A percentile compares a stretch with the other conserved stretches of the same genome.
These are phyloP conservation scores for Pristionchus maxplancki DNA, from an alignment of 2,888 invertebrate species.

Conservation along the genomic window DNA sequence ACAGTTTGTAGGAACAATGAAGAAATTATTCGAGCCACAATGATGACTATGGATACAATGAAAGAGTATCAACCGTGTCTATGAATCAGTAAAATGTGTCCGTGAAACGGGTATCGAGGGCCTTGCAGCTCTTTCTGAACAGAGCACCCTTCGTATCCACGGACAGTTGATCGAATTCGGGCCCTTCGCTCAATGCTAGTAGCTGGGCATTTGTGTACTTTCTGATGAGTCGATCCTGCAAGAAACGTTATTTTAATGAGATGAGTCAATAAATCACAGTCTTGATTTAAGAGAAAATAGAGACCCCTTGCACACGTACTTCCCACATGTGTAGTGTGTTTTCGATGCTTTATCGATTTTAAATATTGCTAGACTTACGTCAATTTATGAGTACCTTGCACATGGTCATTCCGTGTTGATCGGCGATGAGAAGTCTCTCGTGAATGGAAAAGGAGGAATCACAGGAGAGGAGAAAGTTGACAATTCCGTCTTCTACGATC, in stretches of 20 bases:
- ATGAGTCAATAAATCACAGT: no score
- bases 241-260: no score
- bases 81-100: background rate
- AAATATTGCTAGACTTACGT: no score
- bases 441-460: background rate
- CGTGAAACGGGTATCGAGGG: no score
- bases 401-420: background rate
- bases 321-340: no score
- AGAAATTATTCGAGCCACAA: no score
- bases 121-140: background rate
- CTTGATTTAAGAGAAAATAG: no score
- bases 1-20: no score
- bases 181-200: background rate
- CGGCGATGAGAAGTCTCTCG: background rate
- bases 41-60: no score
- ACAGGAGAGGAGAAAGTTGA: background rate
- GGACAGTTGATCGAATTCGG: background rate
- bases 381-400: background rate
- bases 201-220: background rate
- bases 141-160: background rate
- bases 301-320: no score
- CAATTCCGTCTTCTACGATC: background rate
- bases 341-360: no score
- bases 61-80: no score
- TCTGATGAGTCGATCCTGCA: background rate